Conservation (phyloP, 2,888 invertebrate genomes). For the Caenorhabditis parvicauda region DNA sequence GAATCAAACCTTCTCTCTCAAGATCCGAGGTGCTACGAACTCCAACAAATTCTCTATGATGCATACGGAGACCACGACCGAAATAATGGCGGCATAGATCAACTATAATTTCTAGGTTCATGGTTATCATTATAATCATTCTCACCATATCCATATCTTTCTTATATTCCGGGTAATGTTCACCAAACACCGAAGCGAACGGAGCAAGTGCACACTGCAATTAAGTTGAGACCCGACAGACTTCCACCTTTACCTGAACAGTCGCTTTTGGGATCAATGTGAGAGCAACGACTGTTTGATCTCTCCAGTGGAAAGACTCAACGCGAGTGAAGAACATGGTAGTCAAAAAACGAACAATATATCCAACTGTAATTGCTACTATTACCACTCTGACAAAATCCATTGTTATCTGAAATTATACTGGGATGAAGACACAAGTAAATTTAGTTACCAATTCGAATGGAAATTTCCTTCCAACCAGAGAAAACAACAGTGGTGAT, state of each 20-base stretch:
- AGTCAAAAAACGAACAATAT: constrained; percentile 13
- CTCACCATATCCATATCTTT: constrained; percentile 23
- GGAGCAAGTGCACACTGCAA: constrained; percentile 31
- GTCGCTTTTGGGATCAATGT: constrained; percentile 32
- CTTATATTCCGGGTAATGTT: constrained; percentile 20
- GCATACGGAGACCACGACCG: constrained; percentile 26
- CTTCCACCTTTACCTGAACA: constrained; percentile 13
- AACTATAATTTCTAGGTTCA: constrained; percentile 14
- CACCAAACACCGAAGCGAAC: constrained; percentile 10
- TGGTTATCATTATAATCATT: no score
- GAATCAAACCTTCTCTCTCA: constrained; percentile 7
- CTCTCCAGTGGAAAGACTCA: constrained; percentile 21
- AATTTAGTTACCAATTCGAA: no score
- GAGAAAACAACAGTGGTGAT: no score
- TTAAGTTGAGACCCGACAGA: neutral
- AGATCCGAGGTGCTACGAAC: constrained; percentile 16
- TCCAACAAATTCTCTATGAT: constrained; percentile 20
- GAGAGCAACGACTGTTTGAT: constrained; percentile 25
- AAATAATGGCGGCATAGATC: constrained; percentile 24
- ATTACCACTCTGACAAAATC: no score
- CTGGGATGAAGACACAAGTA: no score
- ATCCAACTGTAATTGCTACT: constrained; percentile 12
- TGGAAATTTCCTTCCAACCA: no score
- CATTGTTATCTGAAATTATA: no score
- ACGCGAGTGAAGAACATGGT: constrained; percentile 18